These are phyloP conservation scores for Brachionus koreanus DNA, from an alignment of 1,140 invertebrate genomes.

Conservation along the genomic window DNA sequence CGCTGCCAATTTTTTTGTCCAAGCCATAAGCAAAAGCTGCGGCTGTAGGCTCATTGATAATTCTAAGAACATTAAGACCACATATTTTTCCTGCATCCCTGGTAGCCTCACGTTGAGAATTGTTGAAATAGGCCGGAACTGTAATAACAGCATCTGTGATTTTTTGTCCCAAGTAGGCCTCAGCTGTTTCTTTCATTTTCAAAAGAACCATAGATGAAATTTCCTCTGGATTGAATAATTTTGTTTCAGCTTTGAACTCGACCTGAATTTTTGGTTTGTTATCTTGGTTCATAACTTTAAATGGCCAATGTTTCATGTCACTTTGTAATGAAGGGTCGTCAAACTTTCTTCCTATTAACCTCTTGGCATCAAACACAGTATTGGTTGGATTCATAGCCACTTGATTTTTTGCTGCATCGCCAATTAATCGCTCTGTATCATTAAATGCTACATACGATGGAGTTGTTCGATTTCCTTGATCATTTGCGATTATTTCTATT, in stretches of 20 bases:
- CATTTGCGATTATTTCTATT: conserved; percentile 85
- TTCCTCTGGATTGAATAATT: conserved; percentile 85
- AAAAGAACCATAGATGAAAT: conserved; percentile 81
- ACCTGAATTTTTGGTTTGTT: conserved; percentile 77
- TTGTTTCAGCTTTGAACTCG: conserved; percentile 80
- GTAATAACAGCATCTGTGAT: conserved; percentile 46
- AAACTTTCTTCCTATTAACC: conserved; percentile 71
- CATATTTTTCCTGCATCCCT: conserved; percentile 62
- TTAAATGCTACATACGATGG: conserved; percentile 86
- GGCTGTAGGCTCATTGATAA: conserved; percentile 61
- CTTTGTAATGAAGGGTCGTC: conserved; percentile 69
- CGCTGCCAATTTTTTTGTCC: conserved; percentile 57
- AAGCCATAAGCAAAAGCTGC: conserved; percentile 61
- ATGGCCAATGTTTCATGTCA: conserved; percentile 66
- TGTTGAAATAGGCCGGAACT: conserved; percentile 61
- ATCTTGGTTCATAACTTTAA: conserved; percentile 76
- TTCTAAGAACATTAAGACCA: conserved; percentile 61
- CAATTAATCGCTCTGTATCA: conserved; percentile 78
- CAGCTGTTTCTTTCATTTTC: conserved; percentile 86
- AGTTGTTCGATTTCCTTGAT: conserved; percentile 83
- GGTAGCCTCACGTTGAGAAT: conserved; percentile 61
- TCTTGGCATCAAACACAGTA: conserved; percentile 85
- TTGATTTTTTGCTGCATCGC: conserved; percentile 69
- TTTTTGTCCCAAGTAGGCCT: conserved; percentile 78
- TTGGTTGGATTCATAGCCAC: conserved; percentile 82